Conservation (phyloP, 1,140 invertebrate genomes). For the Apis laboriosa region DNA sequence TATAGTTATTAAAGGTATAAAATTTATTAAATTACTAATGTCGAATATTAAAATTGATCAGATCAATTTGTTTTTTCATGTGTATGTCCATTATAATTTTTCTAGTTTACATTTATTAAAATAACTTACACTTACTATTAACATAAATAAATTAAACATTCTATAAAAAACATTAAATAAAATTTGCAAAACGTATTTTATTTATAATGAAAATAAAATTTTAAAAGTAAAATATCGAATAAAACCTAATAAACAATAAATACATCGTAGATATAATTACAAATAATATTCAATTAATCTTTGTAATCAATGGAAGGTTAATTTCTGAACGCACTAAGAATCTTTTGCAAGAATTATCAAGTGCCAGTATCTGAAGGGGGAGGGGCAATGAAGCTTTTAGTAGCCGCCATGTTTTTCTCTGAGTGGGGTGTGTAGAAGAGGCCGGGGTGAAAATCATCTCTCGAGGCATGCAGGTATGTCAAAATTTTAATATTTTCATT, state of each 20-base stretch:
- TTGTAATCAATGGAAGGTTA: no score
- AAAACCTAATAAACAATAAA: not conserved
- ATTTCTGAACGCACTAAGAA: conserved; percentile 20
- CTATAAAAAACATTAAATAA: not conserved
- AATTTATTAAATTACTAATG: not conserved
- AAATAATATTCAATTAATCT: not conserved
- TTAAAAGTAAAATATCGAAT: not conserved
- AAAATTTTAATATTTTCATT: conserved; percentile 33
- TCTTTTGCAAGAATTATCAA: conserved; percentile 32
- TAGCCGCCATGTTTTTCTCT: conserved; percentile 81
- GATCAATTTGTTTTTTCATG: not conserved
- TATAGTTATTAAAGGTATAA: not conserved
- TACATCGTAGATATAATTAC: not conserved
- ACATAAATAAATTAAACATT: not conserved
- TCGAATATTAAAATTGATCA: not conserved
- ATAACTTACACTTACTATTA: not conserved
- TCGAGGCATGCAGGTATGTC: conserved; percentile 80
- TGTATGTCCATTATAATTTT: not conserved
- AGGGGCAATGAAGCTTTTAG: conserved; percentile 71
- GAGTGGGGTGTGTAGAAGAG: conserved; percentile 80
- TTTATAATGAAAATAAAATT: not conserved
- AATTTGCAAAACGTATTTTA: not conserved
- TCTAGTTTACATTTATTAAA: not conserved
- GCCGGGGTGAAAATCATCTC: conserved; percentile 82
- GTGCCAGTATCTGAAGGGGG: conserved; percentile 40